Percentiles rank a stretch among this genome's conserved stretches.
These are phyloP conservation scores for Nyctibius grandis DNA, from an alignment of 2,797 vertebrate genomes.

Conservation along the genomic window DNA sequence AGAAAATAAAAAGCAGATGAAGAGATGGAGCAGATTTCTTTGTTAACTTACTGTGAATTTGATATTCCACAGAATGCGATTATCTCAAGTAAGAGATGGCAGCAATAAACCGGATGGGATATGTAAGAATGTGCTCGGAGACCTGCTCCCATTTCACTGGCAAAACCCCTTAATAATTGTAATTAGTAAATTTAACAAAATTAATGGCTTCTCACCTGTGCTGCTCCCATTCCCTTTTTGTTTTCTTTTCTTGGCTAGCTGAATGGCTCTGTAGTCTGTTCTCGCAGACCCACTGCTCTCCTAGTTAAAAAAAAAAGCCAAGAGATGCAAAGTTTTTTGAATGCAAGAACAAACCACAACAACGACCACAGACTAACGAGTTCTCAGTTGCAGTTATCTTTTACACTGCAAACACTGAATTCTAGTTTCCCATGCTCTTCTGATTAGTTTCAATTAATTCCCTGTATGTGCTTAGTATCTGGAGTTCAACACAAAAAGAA, in stretches of 20 bases:
- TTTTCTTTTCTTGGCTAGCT: conserved; percentile 92
- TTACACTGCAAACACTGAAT: not conserved
- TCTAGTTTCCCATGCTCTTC: not conserved
- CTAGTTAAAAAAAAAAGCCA: conserved; percentile 66
- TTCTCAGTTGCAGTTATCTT: not conserved
- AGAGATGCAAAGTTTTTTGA: conserved; percentile 19
- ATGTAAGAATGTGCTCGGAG: not conserved
- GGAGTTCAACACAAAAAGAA: not conserved
- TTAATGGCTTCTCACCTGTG: conserved; percentile 68
- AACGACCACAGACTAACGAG: not conserved
- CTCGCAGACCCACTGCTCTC: conserved; percentile 92
- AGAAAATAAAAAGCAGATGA: not conserved
- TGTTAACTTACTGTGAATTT: not conserved
- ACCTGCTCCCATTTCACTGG: not conserved
- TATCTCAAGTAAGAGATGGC: not conserved
- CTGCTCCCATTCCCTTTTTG: conserved; percentile 78
- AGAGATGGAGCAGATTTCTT: not conserved
- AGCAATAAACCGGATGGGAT: not conserved
- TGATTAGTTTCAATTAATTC: not conserved
- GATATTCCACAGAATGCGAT: not conserved
- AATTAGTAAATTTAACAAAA: not conserved
- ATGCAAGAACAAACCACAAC: not conserved
- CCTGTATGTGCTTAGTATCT: not conserved
- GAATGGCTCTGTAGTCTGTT: conserved; percentile 96
- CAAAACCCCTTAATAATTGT: not conserved